Conservation (phyloP, 2,888 invertebrate genomes). For the Theretra japonica region DNA sequence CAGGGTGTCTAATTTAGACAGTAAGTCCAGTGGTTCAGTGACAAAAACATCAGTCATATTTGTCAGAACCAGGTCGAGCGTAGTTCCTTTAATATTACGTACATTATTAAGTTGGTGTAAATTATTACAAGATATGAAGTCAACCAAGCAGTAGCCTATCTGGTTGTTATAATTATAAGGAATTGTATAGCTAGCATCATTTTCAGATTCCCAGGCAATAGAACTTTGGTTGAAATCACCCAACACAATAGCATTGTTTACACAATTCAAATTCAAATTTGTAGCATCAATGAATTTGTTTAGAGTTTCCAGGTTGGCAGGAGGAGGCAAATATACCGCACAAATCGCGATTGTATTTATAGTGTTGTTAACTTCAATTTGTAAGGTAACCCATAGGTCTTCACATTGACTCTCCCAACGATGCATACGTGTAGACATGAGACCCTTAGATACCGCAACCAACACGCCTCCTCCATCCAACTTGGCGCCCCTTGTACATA, state of each 20-base stretch:
- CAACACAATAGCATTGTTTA: background rate
- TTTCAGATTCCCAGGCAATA: background rate
- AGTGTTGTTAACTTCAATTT: too few relatives aligned
- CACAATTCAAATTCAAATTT: background rate
- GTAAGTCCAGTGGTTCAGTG: background rate
- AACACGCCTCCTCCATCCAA: too few relatives aligned
- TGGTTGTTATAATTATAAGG: constrained; percentile 8
- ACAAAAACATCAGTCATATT: background rate
- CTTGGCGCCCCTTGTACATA: too few relatives aligned
- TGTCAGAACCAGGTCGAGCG: constrained; percentile 25
- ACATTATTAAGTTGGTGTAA: constrained; percentile 23
- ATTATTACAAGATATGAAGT: constrained; percentile 27
- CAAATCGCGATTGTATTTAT: too few relatives aligned
- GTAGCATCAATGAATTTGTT: background rate
- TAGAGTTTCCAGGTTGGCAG: too few relatives aligned
- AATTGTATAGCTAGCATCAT: background rate
- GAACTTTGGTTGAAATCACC: background rate
- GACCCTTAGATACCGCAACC: too few relatives aligned
- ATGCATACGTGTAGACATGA: too few relatives aligned
- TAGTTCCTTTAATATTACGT: constrained; percentile 12
- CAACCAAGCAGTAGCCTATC: constrained; percentile 17
- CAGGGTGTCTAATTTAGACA: too few relatives aligned
- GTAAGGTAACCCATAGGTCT: too few relatives aligned
- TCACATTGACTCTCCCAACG: too few relatives aligned
- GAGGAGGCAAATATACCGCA: too few relatives aligned